Conservation (phyloP, 2,888 invertebrate species). For the Stictocephala bisonia region DNA sequence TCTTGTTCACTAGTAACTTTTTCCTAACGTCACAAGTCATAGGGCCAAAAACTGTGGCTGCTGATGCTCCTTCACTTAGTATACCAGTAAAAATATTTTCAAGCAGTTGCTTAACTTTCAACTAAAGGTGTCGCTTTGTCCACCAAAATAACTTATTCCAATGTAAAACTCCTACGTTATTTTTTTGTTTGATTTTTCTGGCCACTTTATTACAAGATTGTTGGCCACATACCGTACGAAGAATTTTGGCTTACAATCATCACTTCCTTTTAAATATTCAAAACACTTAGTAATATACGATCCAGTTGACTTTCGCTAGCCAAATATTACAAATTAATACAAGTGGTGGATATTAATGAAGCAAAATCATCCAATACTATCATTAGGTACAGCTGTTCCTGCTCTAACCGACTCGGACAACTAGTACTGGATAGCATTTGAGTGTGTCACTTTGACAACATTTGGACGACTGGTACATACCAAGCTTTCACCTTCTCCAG, state of each 20-base stretch:
- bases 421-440: too few relatives aligned
- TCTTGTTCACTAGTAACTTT: not conserved
- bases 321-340: not conserved
- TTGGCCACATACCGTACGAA: not conserved
- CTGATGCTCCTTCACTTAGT: not conserved
- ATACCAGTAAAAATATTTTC: not conserved
- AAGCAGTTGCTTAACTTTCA: not conserved
- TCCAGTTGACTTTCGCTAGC: not conserved
- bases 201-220: not conserved
- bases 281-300: not conserved
- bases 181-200: not conserved
- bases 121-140: not conserved
- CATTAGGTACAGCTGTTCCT: too few relatives aligned
- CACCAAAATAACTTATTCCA: not conserved
- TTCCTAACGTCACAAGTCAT: not conserved
- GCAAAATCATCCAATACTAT: not conserved
- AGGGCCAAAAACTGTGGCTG: not conserved
- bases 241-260: not conserved
- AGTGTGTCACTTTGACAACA: too few relatives aligned
- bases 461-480: too few relatives aligned
- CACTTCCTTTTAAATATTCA: not conserved
- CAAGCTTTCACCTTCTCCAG: too few relatives aligned
- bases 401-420: too few relatives aligned
- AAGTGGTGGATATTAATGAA: not conserved
- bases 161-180: conserved; percentile 6